Evolutionary conservation across 1,140 invertebrate genomes (phyloP).

Genomic region (Drosophila navojoa): DNA sequence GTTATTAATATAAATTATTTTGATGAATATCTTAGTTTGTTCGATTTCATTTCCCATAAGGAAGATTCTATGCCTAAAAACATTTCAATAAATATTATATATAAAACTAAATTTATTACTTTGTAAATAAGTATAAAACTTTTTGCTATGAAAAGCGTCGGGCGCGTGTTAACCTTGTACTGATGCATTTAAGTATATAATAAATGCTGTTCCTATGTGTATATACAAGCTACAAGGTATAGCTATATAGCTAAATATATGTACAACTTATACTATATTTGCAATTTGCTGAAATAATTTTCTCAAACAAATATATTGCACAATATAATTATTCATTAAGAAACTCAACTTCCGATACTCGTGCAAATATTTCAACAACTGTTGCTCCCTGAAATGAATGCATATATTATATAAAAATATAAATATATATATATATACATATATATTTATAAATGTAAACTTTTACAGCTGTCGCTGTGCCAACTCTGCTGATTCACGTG

Average conservation of each 20-base stretch:
- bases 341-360: background rate
- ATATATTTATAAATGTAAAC: background rate
- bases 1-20: too few species aligned
- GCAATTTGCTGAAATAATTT: too few species aligned
- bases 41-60: too few species aligned
- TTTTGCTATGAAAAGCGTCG: background rate
- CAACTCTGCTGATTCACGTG: conserved; percentile 51
- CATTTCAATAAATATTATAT: too few species aligned
- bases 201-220: too few species aligned
- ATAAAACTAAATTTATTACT: background rate
- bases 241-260: too few species aligned
- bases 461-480: conserved; percentile 18
- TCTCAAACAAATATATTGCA: background rate
- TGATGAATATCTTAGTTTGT: too few species aligned
- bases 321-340: background rate
- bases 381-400: conserved; percentile 23
- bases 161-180: background rate
- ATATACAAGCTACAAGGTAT: too few species aligned
- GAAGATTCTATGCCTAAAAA: too few species aligned
- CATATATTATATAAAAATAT: conserved; percentile 1
- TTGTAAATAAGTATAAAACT: background rate
- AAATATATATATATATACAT: background rate
- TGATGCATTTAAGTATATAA: too few species aligned
- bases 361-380: conserved; percentile 1
- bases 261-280: too few species aligned